Base-by-base conservation (phyloP, 2,888 invertebrate species). In the Phyllotreta cruciferae region DNA sequence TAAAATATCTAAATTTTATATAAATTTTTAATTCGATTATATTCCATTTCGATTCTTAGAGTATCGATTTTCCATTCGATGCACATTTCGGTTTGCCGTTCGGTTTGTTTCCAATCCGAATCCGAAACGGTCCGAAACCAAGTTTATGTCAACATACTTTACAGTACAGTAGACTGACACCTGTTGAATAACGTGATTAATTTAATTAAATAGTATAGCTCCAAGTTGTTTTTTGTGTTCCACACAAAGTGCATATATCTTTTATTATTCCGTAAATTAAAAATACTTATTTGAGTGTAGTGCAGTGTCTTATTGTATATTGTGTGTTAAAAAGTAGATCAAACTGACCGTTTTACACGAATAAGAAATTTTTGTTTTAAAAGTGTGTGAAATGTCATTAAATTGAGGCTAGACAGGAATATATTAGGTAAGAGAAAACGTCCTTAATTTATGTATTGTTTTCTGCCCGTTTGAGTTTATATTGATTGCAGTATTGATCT, bases 171-270 rank as follows among this genome's bases (percentile, higher is more conserved):
- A 41, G 50, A 52, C 58, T 41, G 58, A 50, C 58, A 58, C 58
- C 58, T 58, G 58, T 58, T 58, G 58, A 50, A 52, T 58, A 50
- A 52, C 58, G 49, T 50, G 42, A 58, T 41, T 58, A 58, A 58
- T 58, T 58, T 34, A 58, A 58, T 58, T 58, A 58, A 52, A 36
- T 58, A 58, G 57, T 58, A 24, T 24, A 10, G 41, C 41, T 50
- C 47, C 24, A 42, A 41, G 52, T 58, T 49, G 49, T 58, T 58
- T 58, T 55, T 58, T 58, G 13, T 58, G 58, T 36, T 50, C 50
- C 42, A 52, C 39, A 50, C 42, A 57, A 57, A 57, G 50, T 58
- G 41, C 34, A 36, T 41, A 41, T 36, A 39, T 36, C 13, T 41
- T 50, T 58, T 50, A 58, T 24, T 36, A 42, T 11, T 36, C 50